Evolutionary conservation across 2,797 vertebrate genomes (phyloP).

Genomic region (Anguilla marmorata): DNA sequence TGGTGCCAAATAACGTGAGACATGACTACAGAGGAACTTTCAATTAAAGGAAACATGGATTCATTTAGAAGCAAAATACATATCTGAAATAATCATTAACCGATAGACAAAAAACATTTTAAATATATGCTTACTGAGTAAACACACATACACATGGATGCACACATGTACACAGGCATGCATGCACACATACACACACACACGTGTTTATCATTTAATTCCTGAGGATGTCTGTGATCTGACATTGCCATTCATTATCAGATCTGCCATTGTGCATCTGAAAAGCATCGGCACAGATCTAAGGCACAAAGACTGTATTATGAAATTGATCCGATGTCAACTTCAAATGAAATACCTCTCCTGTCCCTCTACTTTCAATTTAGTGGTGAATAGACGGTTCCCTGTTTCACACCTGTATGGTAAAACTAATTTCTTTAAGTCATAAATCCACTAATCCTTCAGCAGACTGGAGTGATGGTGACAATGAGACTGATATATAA

Average conservation of each 20-base stretch:
- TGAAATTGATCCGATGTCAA: constrained; percentile 66
- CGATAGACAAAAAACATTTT: neutral
- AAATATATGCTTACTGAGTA: neutral
- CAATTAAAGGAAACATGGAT: neutral
- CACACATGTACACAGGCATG: neutral
- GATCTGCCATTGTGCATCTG: constrained; percentile 57
- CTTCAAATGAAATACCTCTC: constrained; percentile 54
- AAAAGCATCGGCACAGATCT: constrained; percentile 48
- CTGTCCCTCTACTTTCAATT: constrained; percentile 49
- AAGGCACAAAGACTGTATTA: constrained; percentile 56
- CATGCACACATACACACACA: constrained; percentile 10
- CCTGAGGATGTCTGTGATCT: constrained; percentile 28
- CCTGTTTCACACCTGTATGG: neutral
- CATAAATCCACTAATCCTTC: neutral
- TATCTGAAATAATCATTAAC: neutral
- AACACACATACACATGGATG: constrained; percentile 19
- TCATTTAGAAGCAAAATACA: neutral
- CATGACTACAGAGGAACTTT: neutral
- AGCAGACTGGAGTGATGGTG: neutral
- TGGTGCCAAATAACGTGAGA: neutral
- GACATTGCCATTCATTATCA: constrained; percentile 50
- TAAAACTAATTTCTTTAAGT: neutral
- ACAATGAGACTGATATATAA: neutral
- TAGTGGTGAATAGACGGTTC: neutral
- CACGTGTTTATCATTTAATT: neutral